phyloP scores from a whole-genome alignment of 2,888 invertebrate species.

The Agrotis segetum region DNA sequence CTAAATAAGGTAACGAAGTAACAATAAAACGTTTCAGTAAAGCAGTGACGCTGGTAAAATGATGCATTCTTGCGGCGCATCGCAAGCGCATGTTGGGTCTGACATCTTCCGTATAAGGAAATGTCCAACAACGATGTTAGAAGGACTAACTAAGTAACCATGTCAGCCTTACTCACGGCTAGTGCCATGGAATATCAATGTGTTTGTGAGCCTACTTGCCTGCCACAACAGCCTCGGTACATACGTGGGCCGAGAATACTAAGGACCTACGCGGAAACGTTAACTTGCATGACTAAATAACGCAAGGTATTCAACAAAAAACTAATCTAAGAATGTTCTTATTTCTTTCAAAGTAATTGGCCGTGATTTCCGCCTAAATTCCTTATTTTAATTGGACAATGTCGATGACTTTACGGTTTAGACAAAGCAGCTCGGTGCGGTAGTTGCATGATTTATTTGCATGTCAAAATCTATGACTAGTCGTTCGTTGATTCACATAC shows the following conservation, averaged over 20 bases:
- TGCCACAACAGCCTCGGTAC: slow-evolving; percentile 79
- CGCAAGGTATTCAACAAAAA: slow-evolving; percentile 65
- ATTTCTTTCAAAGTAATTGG: slow-evolving; percentile 61
- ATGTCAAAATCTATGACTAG: slow-evolving; percentile 45
- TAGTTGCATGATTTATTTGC: slow-evolving; percentile 50
- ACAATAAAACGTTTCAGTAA: slow-evolving; percentile 5
- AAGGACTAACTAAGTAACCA: slow-evolving; percentile 68
- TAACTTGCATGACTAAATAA: slow-evolving; percentile 74
- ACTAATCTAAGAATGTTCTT: slow-evolving; percentile 64
- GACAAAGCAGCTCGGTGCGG: slow-evolving; percentile 35
- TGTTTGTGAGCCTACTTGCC: slow-evolving; percentile 72
- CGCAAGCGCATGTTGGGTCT: slow-evolving; percentile 38
- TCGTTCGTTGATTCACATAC: slow-evolving; percentile 37
- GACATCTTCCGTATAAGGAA: slow-evolving; percentile 70
- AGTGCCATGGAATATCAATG: slow-evolving; percentile 84
- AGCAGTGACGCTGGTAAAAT: slow-evolving; percentile 24
- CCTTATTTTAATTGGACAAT: slow-evolving; percentile 45
- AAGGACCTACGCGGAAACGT: slow-evolving; percentile 86
- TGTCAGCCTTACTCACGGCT: slow-evolving; percentile 72
- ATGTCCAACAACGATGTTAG: slow-evolving; percentile 62
- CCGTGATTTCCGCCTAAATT: slow-evolving; percentile 64
- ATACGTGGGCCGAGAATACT: slow-evolving; percentile 85
- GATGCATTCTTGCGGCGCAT: slow-evolving; percentile 31
- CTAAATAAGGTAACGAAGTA: neutral
- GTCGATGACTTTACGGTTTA: slow-evolving; percentile 49